Base-by-base conservation (phyloP, 2,888 invertebrate species). In the Polia nebulosa region DNA sequence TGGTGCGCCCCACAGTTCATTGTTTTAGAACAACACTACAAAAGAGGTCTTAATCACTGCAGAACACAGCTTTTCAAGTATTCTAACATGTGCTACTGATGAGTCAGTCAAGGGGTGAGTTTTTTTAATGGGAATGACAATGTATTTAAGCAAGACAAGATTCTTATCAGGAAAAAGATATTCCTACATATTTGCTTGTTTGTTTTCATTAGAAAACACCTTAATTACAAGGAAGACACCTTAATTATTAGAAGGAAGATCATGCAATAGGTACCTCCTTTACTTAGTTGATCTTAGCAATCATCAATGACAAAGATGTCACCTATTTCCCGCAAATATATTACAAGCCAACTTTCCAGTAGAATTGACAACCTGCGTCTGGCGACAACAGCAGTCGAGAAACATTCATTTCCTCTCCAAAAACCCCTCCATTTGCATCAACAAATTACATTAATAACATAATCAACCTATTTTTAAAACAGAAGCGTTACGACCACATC, bases 11-110 rank as follows among this genome's bases (percentile, higher is more conserved):
- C 73, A 75, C 70, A 67, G 63, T 73, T 78, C 67, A 87, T 91
- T 91, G 90, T 91, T 91, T 88, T 82, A 79, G 71, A 79, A 80
- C 70, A 84, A 86, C 79, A 79, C 74, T 80, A 71, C 72, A 76
- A 78, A 76, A 75, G 72, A 77, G 71, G 71, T 83, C 76, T 87
- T 86, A 85, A 86, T 86, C 77, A 86, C 74, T 70, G 65, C 59
- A 58, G 58, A 27, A 11, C 15, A 20, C 8, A 64, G 52, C 52
- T 73, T 53, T 64, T 22, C 36, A 22, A 58, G 27, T 63, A 25
- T 44, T 58, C n/a, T n/a, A 27, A 69, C 51, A 52, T 52, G 29
- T 72, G 63, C 52, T 63, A 29, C 34, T 62, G n/a, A 62, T 34
- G 32, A 57, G 17, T n/a, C 11, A 25, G 7, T 29, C 22, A 49